Conservation (phyloP, 1,140 invertebrate species). For the Medauroidea extradentata region DNA sequence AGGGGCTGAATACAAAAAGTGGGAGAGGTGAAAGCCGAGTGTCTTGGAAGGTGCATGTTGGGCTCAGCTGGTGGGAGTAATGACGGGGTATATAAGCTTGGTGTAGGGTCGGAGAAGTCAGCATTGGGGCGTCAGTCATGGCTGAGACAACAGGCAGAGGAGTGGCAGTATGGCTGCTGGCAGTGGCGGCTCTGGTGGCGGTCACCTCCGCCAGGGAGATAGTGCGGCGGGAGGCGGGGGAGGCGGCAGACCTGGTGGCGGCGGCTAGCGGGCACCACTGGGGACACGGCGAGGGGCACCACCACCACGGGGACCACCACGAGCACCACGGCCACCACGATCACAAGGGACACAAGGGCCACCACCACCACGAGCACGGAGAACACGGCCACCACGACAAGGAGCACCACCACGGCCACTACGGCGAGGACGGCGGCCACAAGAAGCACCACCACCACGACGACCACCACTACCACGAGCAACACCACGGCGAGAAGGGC, state of each 20-base stretch:
- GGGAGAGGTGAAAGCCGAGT: too few species aligned
- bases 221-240: background rate
- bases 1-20: too few species aligned
- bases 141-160: too few species aligned
- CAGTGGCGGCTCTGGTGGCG: background rate
- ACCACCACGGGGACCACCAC: conserved; percentile 54
- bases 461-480: conserved; percentile 14
- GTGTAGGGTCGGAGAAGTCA: too few species aligned
- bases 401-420: conserved; percentile 56
- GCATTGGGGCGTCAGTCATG: too few species aligned
- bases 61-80: too few species aligned
- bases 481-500: conserved; percentile 18
- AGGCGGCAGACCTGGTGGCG: conserved; percentile 5
- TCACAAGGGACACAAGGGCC: conserved; percentile 50
- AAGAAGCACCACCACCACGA: conserved; percentile 51
- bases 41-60: too few species aligned
- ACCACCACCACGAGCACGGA: conserved; percentile 60
- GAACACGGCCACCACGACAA: conserved; percentile 63
- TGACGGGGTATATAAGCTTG: too few species aligned
- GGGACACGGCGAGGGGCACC: conserved; percentile 52
- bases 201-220: background rate
- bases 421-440: conserved; percentile 63
- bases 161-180: background rate
- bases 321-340: conserved; percentile 54
- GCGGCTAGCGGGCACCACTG: conserved; percentile 27